Evolutionary conservation across 2,113 vertebrate species (phyloP), one percentile per base, ranked within the genome.

Genomic region (Naja naja): DNA sequence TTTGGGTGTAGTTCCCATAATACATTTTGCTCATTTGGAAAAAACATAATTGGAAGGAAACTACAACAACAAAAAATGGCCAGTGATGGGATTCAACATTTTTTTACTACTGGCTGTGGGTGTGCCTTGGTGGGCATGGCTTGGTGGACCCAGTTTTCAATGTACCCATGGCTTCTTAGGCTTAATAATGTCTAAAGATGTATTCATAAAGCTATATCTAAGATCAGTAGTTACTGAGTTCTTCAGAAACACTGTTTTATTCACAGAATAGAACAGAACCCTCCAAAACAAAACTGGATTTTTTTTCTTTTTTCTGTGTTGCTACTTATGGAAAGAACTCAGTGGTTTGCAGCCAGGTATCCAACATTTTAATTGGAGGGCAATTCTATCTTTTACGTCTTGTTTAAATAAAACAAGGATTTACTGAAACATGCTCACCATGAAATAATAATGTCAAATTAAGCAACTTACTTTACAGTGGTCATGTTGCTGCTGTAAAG

Each of bases 401-500:
- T 34, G 49, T 39, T 74, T 45, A 92, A 60, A 92, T 47, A 5
- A 10, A 11, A 2, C 10, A 18, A 20, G 6, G 18, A 53, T 74
- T 92, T 81, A 34, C 27, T 25, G 22, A 88, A 88, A 64, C 14
- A 43, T 88, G 23, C 2, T 5, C 23, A 54, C 20, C 6, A 55
- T n/a, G 34, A 14, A 92, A 60, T 47, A 47, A 14, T 43, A 18
- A 86, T 69, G 64, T 69, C 39, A 25, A 54, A 23, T 39, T 1
- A 34, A 53, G 4, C 18, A 89, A 96, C 98, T 95, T 95, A 99
- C 99, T 97, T 97, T 98, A 96, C 99, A 99, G 95, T 99, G 98
- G 94, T 98, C 99, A 88, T 99, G 98, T 87, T 99, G 99, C 56
- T 99, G 99, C 95, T 99, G 98, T 91, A 99, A 96, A 27, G 98